These are phyloP conservation scores for Elaphurus davidianus DNA, from an alignment of 2,113 vertebrate genomes.

Conservation along the genomic window DNA sequence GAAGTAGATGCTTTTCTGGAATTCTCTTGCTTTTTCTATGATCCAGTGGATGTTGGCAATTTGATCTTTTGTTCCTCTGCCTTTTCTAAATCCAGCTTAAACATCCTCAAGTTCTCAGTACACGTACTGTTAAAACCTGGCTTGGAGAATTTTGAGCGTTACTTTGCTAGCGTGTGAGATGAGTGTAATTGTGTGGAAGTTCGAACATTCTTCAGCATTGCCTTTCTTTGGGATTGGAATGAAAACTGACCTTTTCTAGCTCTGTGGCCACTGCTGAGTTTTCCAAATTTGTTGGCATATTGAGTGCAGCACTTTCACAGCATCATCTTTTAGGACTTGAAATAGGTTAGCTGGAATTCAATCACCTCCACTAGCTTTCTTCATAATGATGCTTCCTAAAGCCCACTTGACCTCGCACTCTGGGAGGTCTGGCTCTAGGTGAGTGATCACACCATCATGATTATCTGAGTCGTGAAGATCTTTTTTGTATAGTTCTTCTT, in stretches of 20 bases:
- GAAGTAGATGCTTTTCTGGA: neutral
- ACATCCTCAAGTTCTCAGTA: neutral
- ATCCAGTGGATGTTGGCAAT: neutral
- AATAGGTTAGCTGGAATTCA: neutral
- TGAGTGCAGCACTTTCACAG: neutral
- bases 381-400: neutral
- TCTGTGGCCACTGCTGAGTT: neutral
- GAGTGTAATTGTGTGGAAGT: neutral
- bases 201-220: neutral
- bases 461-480: neutral
- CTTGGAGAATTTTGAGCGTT: neutral
- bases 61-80: neutral
- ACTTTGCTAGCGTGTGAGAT: neutral
- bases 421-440: neutral
- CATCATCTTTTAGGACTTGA: neutral
- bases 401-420: neutral
- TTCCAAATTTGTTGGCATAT: neutral
- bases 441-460: neutral
- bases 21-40: neutral
- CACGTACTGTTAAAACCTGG: neutral
- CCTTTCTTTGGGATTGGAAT: neutral
- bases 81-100: neutral
- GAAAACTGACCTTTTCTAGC: neutral
- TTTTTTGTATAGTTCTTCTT: neutral
- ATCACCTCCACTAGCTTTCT: neutral